Evolutionary conservation across 2,113 vertebrate genomes (phyloP), one percentile per base, ranked within the genome.

Genomic region (Sinocyclocheilus maitianheensis): DNA sequence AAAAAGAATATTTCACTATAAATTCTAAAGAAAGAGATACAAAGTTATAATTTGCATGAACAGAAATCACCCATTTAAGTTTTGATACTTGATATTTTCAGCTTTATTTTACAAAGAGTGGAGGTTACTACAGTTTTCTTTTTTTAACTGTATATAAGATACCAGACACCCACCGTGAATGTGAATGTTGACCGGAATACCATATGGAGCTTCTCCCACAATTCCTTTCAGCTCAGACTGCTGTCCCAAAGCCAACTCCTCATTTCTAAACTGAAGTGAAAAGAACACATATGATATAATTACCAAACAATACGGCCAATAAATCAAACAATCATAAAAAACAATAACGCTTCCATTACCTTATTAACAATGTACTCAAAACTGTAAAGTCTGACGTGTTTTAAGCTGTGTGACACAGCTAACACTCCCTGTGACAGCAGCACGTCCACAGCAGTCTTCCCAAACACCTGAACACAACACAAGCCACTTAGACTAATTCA

Each of bases 131-230:
- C 43, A 48, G 46, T 48, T 48, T 48, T 16, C 20, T 40, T 43
- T 76, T 48, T 13, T 24, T 48, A n/a, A 51, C 13, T 24, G 37
- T 80, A 3, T 30, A 30, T 30, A 30, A 30, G 30, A 30, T 30
- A 30, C 8, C 40, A 40, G 60, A 18, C 40, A 79, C 89, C 34
- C 95, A 98, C 98, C 97, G 94, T 95, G 97, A 90, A 99, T 95
- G 92, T 96, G 95, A 93, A 99, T 96, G 92, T 99, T 99, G 92
- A 95, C 95, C 2, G 98, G 98, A 90, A 99, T 96, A 89, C 98
- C 98, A 93, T 96, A 97, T 8, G 96, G 97, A 92, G 92, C 90
- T 82, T 96, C 95, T 93, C 98, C 98, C 84, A 99, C 97, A 85
- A 92, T 92, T 92, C 95, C 96, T 30, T 92, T 89, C 93, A 96